Conservation (phyloP, 2,113 vertebrate genomes). For the Saiga tatarica region DNA sequence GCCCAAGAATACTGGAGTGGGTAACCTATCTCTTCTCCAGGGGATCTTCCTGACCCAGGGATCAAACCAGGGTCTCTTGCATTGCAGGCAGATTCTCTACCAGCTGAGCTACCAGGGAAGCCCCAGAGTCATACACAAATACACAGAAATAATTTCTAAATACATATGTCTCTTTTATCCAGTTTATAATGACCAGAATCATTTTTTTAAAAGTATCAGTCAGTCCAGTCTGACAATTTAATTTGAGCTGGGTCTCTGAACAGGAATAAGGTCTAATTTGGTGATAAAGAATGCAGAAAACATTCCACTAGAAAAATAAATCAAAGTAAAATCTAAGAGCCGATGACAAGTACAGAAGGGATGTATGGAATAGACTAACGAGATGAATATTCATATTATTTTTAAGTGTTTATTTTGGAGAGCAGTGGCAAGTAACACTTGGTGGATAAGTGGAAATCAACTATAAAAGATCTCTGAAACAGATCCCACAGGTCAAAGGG, state of each 20-base stretch:
- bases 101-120: background rate
- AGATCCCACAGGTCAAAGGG: too few relatives aligned
- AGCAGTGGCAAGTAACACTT: background rate
- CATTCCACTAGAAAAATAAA: background rate
- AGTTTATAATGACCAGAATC: background rate
- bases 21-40: background rate
- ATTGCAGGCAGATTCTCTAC: background rate
- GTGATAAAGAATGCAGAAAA: background rate
- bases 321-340: background rate
- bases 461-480: background rate
- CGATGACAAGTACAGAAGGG: background rate
- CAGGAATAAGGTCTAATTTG: background rate
- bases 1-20: background rate
- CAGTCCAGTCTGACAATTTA: background rate
- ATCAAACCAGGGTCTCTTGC: background rate
- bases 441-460: background rate
- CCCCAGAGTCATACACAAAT: background rate
- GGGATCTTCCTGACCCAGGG: background rate
- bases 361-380: background rate
- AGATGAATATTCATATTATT: background rate
- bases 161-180: background rate
- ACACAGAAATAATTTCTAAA: background rate
- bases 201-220: background rate
- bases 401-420: background rate
- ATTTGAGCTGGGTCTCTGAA: background rate